These are phyloP conservation scores for Colletes latitarsis DNA, from an alignment of 1,140 invertebrate species.

Conservation along the genomic window DNA sequence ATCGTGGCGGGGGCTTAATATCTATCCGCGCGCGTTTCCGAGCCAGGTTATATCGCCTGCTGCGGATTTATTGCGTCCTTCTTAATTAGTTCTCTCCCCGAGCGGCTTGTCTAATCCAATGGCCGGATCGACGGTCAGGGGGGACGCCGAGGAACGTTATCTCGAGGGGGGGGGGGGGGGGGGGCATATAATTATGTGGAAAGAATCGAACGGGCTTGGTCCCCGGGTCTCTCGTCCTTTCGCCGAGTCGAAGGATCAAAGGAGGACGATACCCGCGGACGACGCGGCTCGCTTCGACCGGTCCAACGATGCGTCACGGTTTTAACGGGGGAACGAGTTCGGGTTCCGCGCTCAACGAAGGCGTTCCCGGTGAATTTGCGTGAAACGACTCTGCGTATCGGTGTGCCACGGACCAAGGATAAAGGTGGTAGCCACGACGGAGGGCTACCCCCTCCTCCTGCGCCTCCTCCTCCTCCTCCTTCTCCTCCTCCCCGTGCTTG, in stretches of 20 bases:
- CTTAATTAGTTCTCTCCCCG: slow-evolving; percentile 51
- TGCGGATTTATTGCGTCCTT: slow-evolving; percentile 46
- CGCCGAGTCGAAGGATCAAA: slow-evolving; percentile 71
- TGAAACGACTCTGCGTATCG: slow-evolving; percentile 73
- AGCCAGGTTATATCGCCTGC: not conserved
- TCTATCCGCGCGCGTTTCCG: not conserved
- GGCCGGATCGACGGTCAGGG: slow-evolving; percentile 23
- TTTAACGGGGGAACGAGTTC: slow-evolving; percentile 68
- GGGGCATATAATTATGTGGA: slow-evolving; percentile 71
- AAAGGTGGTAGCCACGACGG: slow-evolving; percentile 61
- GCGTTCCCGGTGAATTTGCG: slow-evolving; percentile 75
- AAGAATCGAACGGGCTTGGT: slow-evolving; percentile 64
- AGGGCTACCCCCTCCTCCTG: slow-evolving; percentile 2
- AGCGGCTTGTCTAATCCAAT: slow-evolving; percentile 30
- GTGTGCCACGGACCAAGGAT: slow-evolving; percentile 57
- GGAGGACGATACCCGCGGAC: slow-evolving; percentile 66
- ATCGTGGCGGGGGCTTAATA: not conserved
- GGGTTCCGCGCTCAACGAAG: slow-evolving; percentile 47
- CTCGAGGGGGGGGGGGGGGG: slow-evolving; percentile 11
- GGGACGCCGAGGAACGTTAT: slow-evolving; percentile 10
- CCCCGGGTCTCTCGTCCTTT: slow-evolving; percentile 53
- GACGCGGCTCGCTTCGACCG: slow-evolving; percentile 64
- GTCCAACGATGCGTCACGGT: slow-evolving; percentile 71
- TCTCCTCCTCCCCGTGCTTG: too few relatives aligned
- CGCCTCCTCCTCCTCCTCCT: not conserved